Base-by-base conservation (phyloP, 1,140 invertebrate species). In the Drosophila sp. region DNA sequence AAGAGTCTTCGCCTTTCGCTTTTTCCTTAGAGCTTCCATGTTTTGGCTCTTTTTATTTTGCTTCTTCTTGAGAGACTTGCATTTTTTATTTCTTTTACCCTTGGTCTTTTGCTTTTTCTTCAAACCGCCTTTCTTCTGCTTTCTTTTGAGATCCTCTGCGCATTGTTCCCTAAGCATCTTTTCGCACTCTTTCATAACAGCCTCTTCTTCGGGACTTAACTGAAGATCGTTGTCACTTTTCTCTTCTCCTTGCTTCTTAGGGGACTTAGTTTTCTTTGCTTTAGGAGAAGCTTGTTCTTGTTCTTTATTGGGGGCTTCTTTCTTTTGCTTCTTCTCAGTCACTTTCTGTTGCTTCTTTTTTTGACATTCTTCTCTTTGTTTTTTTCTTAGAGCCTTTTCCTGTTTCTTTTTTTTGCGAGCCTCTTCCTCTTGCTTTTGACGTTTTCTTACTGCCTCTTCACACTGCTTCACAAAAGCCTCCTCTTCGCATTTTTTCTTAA, bases 71-170 rank as follows among this genome's bases (percentile, higher is more conserved):
- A 43, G 41, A 43, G 41, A 9, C 41, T 43, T 18, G 6, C 2
- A 4, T 14, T 43, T 2, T 7, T 13, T 29, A 7, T 29, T 32
- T 50, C 29, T 50, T 11, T 32, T 29, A 14, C 41, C 2, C 32
- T 34, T 69, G 45, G 8, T 9, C 11, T 29, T 74, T 77, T 81
- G 50, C 67, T 63, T 77, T 63, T 76, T 46, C 21, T 27, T 58
- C 9, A 18, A 14, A 29, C 38, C 11, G 8, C 7, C n/a, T 56
- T 25, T 18, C 7, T 27, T 34, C 11, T 50, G 25, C 9, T 11
- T 2, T 11, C 11, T 36, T 36, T n/a, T n/a, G 21, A 11, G 8
- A 38, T 29, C 36, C 9, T 13, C 5, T 38, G 3, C 6, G 36
- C 36, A n/a, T 25, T 11, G 14, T 11, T 53, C 16, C 14, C n/a